These are phyloP conservation scores for Chascanopsetta lugubris DNA, from an alignment of 2,113 vertebrate genomes.

Conservation along the genomic window DNA sequence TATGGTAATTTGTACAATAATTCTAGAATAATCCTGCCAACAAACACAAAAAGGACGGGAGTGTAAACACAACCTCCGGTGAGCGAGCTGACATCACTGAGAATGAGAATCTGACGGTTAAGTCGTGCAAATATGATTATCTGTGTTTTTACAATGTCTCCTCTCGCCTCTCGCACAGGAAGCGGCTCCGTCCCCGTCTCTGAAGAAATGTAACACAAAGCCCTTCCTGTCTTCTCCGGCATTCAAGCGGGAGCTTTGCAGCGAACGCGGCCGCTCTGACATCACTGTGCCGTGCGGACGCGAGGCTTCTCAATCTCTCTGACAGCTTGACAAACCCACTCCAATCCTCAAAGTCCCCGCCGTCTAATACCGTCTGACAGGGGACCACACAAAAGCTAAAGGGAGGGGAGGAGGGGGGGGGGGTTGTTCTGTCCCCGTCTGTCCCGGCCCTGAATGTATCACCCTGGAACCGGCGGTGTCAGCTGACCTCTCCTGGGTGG, in stretches of 20 bases:
- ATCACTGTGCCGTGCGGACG: constrained; percentile 56
- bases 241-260: constrained; percentile 38
- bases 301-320: constrained; percentile 72
- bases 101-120: background rate
- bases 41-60: background rate
- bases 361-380: constrained; percentile 65
- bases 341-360: constrained; percentile 57
- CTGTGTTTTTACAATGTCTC: background rate
- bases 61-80: no score
- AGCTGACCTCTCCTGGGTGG: constrained; percentile 90
- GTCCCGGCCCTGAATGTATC: constrained; percentile 46
- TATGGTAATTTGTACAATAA: background rate
- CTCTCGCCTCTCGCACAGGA: constrained; percentile 6
- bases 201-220: constrained; percentile 18
- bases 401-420: constrained; percentile 45
- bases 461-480: constrained; percentile 45
- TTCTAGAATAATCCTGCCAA: background rate
- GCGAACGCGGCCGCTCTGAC: constrained; percentile 46
- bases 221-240: constrained; percentile 13
- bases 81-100: no score
- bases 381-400: constrained; percentile 48
- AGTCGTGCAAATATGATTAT: background rate
- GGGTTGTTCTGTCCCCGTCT: constrained; percentile 43
- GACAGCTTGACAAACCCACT: constrained; percentile 74
- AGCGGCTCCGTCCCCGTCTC: constrained; percentile 3